Evolutionary conservation across 2,113 vertebrate genomes (phyloP), one percentile per base, ranked within the genome.

Genomic region (Alligator sinensis): DNA sequence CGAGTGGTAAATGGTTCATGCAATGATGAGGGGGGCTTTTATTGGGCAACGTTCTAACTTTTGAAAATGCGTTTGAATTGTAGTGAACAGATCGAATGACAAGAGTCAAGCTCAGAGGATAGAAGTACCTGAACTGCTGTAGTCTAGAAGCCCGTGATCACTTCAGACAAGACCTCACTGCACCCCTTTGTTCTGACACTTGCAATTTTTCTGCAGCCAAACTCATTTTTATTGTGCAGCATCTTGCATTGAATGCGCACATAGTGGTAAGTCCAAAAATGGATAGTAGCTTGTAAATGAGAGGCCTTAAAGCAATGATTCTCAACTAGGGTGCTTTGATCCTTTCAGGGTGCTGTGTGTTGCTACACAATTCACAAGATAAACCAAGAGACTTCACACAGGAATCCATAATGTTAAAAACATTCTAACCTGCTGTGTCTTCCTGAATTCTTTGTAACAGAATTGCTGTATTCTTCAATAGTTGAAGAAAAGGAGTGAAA

Each of bases 181-280:
- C 12, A n/a, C 89, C 78, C 3, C 27, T 87, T 75, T 59, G 54
- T 80, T 88, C 84, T 76, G 54, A 58, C 14, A 79, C 77, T 47
- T 47, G 47, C 47, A n/a, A 11, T n/a, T 16, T 88, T 62, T 87
- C 77, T 87, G 70, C 10, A 61, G 38, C 76, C 34, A 27, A 80
- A 66, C 9, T 0, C 1, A 28, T 82, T 38, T 72, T 27, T 81
- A 3, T 21, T 47, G 21, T 0, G 0, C 60, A 30, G 59, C 27
- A 6, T 70, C 92, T 80, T 85, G 66, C 22, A 1, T 19, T 59
- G 57, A 58, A 21, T 74, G 89, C 0, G 3, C 88, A 34, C 0
- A 0, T 68, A 95, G 47, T 1, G 94, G 97, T 97, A 95, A 96
- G 97, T 93, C 89, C 4, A 47, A 61, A 64, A 55, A 64, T 47